Evolutionary conservation across 2,113 vertebrate species (phyloP), one percentile per base, ranked within the genome.

Genomic region (Ailuropoda melanoleuca): DNA sequence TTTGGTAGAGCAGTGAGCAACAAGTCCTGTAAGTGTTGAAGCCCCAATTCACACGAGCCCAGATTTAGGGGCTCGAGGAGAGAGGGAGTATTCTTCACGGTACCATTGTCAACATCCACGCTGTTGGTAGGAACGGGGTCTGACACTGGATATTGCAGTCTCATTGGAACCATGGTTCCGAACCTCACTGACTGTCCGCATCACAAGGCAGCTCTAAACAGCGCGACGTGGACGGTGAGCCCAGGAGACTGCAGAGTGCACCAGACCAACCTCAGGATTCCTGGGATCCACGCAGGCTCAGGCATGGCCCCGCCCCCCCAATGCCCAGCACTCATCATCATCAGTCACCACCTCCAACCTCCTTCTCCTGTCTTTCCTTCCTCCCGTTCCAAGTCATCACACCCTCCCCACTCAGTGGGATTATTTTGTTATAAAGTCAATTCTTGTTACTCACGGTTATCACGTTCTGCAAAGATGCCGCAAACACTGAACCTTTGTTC

Each of bases 151-250:
- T 11, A 2, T 60, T 15, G 18, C 14, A 1, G 21, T 46, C 21
- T 46, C 37, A 29, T 26, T 6, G 46, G 46, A 60, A 9, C 24
- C 31, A 4, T 2, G 29, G 68, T 14, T 66, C 77, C 11, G 31
- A 19, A 29, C 24, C 48, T 31, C 9, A 0, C 31, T 56, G 70
- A 31, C 15, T 2, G 0, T 17, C 43, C 10, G 24, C 81, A 15
- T 39, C 34, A 37, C 56, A 39, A 19, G 13, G 34, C 53, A 23
- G 29, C 60, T 39, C 90, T 18, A 3, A 39, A 17, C 3, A 4
- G 50, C 55, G 26, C 3, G 0, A n/a, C 0, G 0, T 2, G 24
- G 55, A 37, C 18, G 2, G 11, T 2, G 0, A 21, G 39, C 43
- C 17, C 23, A 58, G 29, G 2, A 8, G 17, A 48, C 0, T 1